phyloP scores from a whole-genome alignment of 2,888 invertebrate genomes.

The Lymantria monacha region DNA sequence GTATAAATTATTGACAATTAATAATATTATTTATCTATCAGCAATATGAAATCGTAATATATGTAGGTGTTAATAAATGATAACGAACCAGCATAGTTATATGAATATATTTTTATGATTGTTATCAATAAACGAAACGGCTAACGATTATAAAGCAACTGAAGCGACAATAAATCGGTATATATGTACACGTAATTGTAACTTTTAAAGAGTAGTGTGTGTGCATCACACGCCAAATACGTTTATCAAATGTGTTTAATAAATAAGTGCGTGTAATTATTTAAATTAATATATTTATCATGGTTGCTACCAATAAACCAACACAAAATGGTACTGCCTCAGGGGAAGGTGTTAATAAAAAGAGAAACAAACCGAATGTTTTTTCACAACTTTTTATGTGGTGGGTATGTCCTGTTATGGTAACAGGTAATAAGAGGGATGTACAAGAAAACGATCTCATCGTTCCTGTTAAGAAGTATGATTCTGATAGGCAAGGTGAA shows the following conservation, averaged over 20 bases:
- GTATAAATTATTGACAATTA: too few relatives aligned
- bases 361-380: conserved; percentile 58
- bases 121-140: conserved; percentile 23
- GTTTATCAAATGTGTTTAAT: neutral
- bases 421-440: conserved; percentile 81
- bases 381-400: conserved; percentile 67
- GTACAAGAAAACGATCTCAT: conserved; percentile 86
- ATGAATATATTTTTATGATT: conserved; percentile 26
- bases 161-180: neutral
- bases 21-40: conserved; percentile 17
- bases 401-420: conserved; percentile 74
- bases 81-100: conserved; percentile 11
- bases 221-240: neutral
- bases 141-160: conserved; percentile 2
- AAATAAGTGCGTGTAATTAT: neutral
- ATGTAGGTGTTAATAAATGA: conserved; percentile 15
- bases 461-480: conserved; percentile 81
- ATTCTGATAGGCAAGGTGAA: conserved; percentile 82
- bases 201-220: neutral
- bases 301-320: conserved; percentile 14
- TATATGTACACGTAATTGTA: too few relatives aligned
- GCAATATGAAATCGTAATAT: conserved; percentile 11
- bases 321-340: conserved; percentile 11
- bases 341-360: conserved; percentile 15
- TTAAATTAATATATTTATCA: conserved; percentile 3